A percentile compares a stretch with the other conserved stretches of the same genome.
These are phyloP conservation scores for Gastrophysa polygoni DNA, from an alignment of 2,888 invertebrate species.

Conservation along the genomic window DNA sequence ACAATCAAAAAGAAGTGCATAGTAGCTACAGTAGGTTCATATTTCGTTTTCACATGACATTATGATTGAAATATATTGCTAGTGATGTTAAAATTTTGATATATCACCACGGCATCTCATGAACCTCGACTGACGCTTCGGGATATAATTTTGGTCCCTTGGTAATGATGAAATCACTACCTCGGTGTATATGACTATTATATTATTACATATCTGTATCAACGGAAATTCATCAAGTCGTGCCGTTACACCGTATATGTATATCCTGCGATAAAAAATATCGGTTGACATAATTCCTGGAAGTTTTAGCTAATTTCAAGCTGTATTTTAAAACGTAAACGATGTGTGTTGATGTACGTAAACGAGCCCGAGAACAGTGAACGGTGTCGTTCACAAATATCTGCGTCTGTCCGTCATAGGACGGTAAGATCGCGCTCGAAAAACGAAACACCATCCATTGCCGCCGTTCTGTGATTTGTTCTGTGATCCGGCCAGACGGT, in stretches of 20 bases:
- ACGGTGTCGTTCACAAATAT: neutral
- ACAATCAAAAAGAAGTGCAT: too few relatives aligned
- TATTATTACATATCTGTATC: too few relatives aligned
- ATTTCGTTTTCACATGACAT: too few relatives aligned
- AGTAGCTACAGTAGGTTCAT: too few relatives aligned
- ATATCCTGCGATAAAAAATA: conserved; percentile 14
- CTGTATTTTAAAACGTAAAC: conserved; percentile 13
- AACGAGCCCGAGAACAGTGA: neutral
- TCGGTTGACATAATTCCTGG: conserved; percentile 18
- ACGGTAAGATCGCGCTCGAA: neutral
- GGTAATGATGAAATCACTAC: too few relatives aligned
- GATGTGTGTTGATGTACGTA: neutral
- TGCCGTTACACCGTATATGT: conserved; percentile 9
- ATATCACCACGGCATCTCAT: too few relatives aligned
- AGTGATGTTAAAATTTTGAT: too few relatives aligned
- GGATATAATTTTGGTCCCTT: too few relatives aligned
- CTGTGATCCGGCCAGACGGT: conserved; percentile 48
- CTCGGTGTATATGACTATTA: too few relatives aligned
- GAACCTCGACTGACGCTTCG: too few relatives aligned
- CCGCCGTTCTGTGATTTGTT: neutral
- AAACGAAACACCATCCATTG: neutral
- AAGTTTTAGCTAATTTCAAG: conserved; percentile 14
- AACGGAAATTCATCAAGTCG: too few relatives aligned
- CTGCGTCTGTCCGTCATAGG: neutral
- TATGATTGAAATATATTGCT: too few relatives aligned